Base-by-base conservation (phyloP, 2,888 invertebrate species). In the Neoaliturus tenellus region DNA sequence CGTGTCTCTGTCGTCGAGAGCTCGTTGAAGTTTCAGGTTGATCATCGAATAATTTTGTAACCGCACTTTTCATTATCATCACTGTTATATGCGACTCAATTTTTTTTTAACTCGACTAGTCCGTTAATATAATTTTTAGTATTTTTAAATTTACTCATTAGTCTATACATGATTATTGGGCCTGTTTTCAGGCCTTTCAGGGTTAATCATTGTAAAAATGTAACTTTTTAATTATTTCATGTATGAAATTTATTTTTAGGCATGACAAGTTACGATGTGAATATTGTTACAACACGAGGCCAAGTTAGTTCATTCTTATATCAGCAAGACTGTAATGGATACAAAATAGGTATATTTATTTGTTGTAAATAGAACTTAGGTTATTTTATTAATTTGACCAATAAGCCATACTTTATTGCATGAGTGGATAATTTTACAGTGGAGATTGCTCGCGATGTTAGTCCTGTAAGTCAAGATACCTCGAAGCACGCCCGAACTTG, bases 401-500 rank as follows among this genome's bases (percentile, higher is more conserved):
- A 23, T 5, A n/a, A 20, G 39, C 62, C 62, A 55, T 55, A 20
- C 14, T 62, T 10, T 6, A 10, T 51, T 20, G 23, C 51, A 28
- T 62, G 62, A 3, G 23, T 28, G 20, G 20, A 28, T 62, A 28
- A 17, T 62, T 62, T 62, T 51, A 17, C 44, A 35, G 25, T 55
- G 20, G 8, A 25, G 62, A 62, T 62, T 62, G 28, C 1, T 25
- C 8, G 51, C 51, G 4, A 51, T 51, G 51, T 51, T 51, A 28
- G 25, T 62, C 14, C 62, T 62, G 62, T 62, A 62, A 51, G 62
- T 62, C 14, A 62, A 62, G 28, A 62, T 62, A 62, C 62, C 62
- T 62, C 31, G 62, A 62, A 62, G 62, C 62, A 62, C 62, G 31
- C 62, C 62, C 31, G 69, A 75, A 75, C 71, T 17, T 28, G 75